A percentile compares a stretch with the other conserved stretches of the same genome.
Evolutionary conservation across 2,113 vertebrate species (phyloP).

Genomic region (Saccopteryx bilineata): DNA sequence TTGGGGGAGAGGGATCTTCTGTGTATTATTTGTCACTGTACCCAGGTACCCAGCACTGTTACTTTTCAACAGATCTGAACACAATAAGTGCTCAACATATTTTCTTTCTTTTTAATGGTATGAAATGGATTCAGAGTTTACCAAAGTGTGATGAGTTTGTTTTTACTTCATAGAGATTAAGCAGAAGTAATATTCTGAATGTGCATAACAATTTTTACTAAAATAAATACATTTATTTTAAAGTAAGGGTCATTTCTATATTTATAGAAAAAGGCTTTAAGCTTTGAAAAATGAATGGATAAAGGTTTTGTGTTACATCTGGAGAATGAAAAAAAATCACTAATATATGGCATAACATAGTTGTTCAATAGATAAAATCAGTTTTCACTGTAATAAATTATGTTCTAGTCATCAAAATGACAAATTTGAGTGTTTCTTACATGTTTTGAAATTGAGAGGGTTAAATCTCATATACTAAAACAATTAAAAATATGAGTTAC

Average conservation of each 20-base stretch:
- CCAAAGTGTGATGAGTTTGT: neutral
- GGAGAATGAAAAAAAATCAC: neutral
- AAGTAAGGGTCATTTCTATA: neutral
- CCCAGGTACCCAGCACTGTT: neutral
- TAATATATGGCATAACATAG: neutral
- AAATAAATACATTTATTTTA: neutral
- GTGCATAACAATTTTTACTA: neutral
- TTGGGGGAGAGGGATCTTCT: neutral
- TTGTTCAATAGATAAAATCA: neutral
- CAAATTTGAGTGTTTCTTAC: neutral
- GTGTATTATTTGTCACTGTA: neutral
- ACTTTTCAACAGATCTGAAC: neutral
- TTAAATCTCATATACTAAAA: slow-evolving; percentile 31
- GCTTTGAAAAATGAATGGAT: neutral
- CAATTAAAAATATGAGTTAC: neutral
- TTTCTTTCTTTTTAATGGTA: neutral
- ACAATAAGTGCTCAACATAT: neutral
- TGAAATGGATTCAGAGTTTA: slow-evolving; percentile 16
- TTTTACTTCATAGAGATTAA: neutral
- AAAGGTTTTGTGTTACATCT: neutral
- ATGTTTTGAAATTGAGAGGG: neutral
- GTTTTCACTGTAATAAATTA: slow-evolving; percentile 8
- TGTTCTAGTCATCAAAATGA: neutral
- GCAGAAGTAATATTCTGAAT: neutral
- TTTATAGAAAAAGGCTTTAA: slow-evolving; percentile 19